These are phyloP conservation scores for Clanis bilineata DNA, from an alignment of 2,888 invertebrate species.

Conservation along the genomic window DNA sequence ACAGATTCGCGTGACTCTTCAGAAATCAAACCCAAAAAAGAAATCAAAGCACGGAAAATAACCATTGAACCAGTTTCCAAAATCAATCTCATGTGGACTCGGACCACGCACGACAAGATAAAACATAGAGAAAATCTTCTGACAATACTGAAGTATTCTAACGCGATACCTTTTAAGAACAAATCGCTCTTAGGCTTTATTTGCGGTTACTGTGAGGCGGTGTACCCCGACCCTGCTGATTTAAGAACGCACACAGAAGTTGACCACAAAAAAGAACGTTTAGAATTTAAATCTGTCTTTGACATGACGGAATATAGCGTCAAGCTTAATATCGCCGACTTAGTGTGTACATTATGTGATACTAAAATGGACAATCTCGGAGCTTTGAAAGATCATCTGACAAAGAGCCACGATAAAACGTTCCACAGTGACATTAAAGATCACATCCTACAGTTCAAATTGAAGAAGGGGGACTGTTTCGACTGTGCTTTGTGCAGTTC, in stretches of 20 bases:
- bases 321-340: slow-evolving; percentile 52
- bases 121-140: slow-evolving; percentile 62
- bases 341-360: slow-evolving; percentile 53
- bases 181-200: slow-evolving; percentile 58
- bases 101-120: slow-evolving; percentile 38
- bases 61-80: slow-evolving; percentile 32
- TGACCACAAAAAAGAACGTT: slow-evolving; percentile 46
- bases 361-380: slow-evolving; percentile 42
- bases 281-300: slow-evolving; percentile 49
- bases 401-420: slow-evolving; percentile 45
- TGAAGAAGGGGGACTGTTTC: slow-evolving; percentile 61
- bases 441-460: slow-evolving; percentile 61
- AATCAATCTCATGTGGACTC: slow-evolving; percentile 44
- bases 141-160: slow-evolving; percentile 58
- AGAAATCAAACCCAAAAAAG: slow-evolving; percentile 12
- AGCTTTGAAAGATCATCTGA: slow-evolving; percentile 53
- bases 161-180: slow-evolving; percentile 61
- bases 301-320: slow-evolving; percentile 57
- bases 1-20: slow-evolving; percentile 5
- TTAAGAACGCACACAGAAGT: slow-evolving; percentile 45
- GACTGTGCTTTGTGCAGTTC: slow-evolving; percentile 63
- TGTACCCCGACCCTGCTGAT: slow-evolving; percentile 59
- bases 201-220: slow-evolving; percentile 59
- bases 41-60: slow-evolving; percentile 31
- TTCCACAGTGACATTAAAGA: slow-evolving; percentile 63